Conservation (phyloP, 2,113 vertebrate genomes). For the Noctilio leporinus region DNA sequence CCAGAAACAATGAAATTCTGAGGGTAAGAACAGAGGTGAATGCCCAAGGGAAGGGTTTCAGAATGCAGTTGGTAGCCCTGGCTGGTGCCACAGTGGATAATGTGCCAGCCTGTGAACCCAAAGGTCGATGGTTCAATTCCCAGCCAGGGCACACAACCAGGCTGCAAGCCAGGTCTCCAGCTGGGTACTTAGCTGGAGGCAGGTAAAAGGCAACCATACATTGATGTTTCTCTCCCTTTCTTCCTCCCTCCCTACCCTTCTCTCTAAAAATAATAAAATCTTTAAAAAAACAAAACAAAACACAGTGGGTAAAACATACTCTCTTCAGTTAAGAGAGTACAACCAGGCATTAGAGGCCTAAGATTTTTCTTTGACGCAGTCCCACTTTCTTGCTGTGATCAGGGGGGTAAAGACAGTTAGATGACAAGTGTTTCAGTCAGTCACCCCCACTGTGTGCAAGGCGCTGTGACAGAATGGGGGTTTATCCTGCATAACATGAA, state of each 20-base stretch:
- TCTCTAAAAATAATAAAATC: no score
- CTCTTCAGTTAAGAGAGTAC: neutral
- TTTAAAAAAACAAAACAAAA: no score
- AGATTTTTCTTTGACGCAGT: neutral
- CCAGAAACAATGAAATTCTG: neutral
- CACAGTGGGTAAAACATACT: neutral
- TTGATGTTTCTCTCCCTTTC: no score
- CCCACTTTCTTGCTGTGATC: neutral
- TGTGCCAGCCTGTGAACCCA: no score
- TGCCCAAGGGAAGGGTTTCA: neutral
- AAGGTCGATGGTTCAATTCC: no score
- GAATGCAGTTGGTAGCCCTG: no score
- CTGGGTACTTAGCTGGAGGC: no score
- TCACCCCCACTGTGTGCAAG: neutral
- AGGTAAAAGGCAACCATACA: no score
- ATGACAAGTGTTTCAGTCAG: neutral
- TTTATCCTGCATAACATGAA: neutral
- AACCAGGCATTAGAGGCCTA: neutral
- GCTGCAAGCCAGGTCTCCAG: no score
- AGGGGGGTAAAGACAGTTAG: neutral
- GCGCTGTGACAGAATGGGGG: neutral
- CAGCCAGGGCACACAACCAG: no score
- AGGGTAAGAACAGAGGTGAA: neutral
- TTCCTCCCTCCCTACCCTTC: no score
- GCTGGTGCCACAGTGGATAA: no score